These are phyloP conservation scores for Hydrolagus colliei DNA, from an alignment of 2,797 vertebrate genomes.

Conservation along the genomic window DNA sequence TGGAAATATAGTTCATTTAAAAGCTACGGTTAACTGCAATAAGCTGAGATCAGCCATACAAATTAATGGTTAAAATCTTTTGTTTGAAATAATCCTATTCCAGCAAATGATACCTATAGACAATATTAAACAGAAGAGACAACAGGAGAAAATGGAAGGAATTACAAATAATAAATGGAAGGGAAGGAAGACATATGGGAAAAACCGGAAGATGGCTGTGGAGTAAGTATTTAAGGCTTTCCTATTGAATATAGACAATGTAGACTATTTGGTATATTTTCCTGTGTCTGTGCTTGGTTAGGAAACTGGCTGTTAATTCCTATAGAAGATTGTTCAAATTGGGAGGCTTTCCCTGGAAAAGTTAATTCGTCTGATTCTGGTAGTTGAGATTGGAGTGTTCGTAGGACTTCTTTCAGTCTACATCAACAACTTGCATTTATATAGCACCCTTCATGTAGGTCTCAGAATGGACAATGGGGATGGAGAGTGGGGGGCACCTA, in stretches of 20 bases:
- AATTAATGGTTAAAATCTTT: neutral
- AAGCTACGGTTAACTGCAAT: too few relatives aligned
- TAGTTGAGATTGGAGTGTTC: too few relatives aligned
- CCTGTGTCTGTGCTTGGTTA: neutral
- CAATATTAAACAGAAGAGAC: constrained; percentile 62
- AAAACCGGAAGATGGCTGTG: constrained; percentile 68
- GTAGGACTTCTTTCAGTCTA: too few relatives aligned
- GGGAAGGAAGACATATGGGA: constrained; percentile 67
- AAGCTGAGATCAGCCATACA: too few relatives aligned
- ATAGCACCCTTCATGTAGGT: too few relatives aligned
- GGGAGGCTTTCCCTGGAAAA: constrained; percentile 46
- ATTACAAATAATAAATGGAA: constrained; percentile 61
- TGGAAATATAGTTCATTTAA: too few relatives aligned
- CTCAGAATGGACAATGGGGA: too few relatives aligned
- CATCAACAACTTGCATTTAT: too few relatives aligned
- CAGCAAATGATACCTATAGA: constrained; percentile 50
- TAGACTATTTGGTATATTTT: neutral
- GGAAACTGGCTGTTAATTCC: neutral
- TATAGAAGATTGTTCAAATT: constrained; percentile 35
- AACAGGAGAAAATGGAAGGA: constrained; percentile 65
- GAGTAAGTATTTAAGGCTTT: neutral
- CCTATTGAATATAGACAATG: neutral
- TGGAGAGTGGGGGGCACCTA: too few relatives aligned
- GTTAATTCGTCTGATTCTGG: constrained; percentile 77
- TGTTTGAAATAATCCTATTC: constrained; percentile 32